Evolutionary conservation across 2,113 vertebrate species (phyloP).

Genomic region (Neogale vison): DNA sequence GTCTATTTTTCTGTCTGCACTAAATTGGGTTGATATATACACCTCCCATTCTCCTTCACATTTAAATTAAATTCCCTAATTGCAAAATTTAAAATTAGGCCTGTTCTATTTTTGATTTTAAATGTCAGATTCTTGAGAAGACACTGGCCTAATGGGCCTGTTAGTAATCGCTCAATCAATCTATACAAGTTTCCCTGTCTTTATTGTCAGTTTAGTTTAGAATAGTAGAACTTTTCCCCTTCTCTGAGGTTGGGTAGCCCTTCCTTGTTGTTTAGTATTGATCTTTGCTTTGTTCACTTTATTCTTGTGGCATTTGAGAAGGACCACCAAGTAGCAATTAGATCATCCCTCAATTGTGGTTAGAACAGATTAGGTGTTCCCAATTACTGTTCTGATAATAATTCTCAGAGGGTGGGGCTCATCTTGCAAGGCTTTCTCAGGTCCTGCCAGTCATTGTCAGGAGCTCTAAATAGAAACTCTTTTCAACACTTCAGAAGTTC

Average conservation of each 20-base stretch:
- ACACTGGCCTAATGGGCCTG: conserved; percentile 51
- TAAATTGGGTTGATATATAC: conserved; percentile 60
- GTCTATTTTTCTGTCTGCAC: conserved; percentile 66
- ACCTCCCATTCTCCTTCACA: conserved; percentile 61
- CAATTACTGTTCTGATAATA: conserved; percentile 49
- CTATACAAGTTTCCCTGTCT: conserved; percentile 30
- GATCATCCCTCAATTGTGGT: conserved; percentile 7
- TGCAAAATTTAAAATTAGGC: conserved; percentile 73
- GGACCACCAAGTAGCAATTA: conserved; percentile 43
- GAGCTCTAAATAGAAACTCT: conserved; percentile 77
- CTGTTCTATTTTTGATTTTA: conserved; percentile 64
- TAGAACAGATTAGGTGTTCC: conserved; percentile 58
- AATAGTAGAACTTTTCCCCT: neutral
- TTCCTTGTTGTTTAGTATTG: neutral
- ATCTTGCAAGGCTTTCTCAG: conserved; percentile 67
- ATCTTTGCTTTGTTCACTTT: conserved; percentile 35
- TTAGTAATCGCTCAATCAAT: conserved; percentile 66
- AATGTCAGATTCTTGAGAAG: conserved; percentile 67
- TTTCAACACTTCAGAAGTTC: conserved; percentile 75
- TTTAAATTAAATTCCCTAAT: conserved; percentile 68
- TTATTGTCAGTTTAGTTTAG: conserved; percentile 39
- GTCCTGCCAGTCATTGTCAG: conserved; percentile 79
- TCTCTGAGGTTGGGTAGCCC: neutral
- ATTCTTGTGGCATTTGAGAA: conserved; percentile 25
- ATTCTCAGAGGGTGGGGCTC: conserved; percentile 70